Base-by-base conservation (phyloP, 2,888 invertebrate genomes). In the Muschampia plurimacula region DNA sequence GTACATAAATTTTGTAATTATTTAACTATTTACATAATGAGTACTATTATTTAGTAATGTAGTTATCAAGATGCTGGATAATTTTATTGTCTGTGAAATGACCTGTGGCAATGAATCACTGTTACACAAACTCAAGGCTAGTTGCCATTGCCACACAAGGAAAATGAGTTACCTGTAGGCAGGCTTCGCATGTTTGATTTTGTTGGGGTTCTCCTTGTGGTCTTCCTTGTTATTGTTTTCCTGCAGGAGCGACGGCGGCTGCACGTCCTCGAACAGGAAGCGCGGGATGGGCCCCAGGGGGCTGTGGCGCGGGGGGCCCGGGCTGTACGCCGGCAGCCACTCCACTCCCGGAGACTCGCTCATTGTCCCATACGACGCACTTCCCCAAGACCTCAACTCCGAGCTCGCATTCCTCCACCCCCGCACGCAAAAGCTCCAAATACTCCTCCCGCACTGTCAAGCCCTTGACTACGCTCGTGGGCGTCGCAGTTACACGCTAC, bases 111-210 rank as follows among this genome's bases (percentile, higher is more conserved):
- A 70, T 78, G 76, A 77, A 74, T 78, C 77, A 80, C 75, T 74
- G 70, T 73, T 74, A 77, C 76, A 78, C 74, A 74, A 76, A 69
- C 60, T 77, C 75, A 80, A 79, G 79, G 79, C 80, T 76, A 71
- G 75, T 77, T 78, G 80, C 39, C 39, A 28, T 39, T 39, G 39
- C 77, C 80, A 72, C 72, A 72, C 81, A 81, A 85, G 83, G 86
- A 84, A 83, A 77, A 74, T 72, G 74, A 65, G 80, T 79, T 92
- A 95, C 95, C 95, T 95, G 88, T 95, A 95, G 8, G 95, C 95
- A 76, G 95, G 95, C 82, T 95, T 95, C 5, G 95, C 94, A 80
- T 95, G 95, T 83, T 95, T 94, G 77, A 91, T 92, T 86, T 92
- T 92, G 80, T 91, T 93, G 69, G 89, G 82, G 77, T 90, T 92